These are phyloP conservation scores for Hipposideros armiger DNA, from an alignment of 2,113 vertebrate species.

Conservation along the genomic window DNA sequence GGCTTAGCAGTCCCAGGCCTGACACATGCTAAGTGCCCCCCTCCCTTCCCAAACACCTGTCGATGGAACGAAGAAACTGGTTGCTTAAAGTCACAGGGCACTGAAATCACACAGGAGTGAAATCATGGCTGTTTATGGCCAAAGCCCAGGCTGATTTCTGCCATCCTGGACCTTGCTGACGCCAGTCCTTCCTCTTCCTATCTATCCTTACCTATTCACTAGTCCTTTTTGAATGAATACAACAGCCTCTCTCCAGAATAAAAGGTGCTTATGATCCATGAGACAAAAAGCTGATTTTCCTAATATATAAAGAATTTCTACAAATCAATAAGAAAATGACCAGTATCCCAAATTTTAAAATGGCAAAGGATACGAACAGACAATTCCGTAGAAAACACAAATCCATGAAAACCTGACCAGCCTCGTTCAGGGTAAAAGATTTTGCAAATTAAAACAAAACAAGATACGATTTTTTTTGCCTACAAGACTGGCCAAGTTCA, in stretches of 20 bases:
- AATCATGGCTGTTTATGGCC: not conserved
- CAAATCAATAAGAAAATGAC: not conserved
- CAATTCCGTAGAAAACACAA: not conserved
- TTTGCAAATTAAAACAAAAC: not conserved
- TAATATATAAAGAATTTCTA: slow-evolving; percentile 38
- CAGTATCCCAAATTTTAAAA: not conserved
- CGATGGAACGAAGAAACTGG: not conserved
- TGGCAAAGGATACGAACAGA: not conserved
- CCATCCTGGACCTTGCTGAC: not conserved
- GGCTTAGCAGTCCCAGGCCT: not conserved
- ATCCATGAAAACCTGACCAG: not conserved
- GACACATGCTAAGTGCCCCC: fast-evolving
- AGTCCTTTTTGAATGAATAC: not conserved
- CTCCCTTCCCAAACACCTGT: not conserved
- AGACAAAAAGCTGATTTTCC: not conserved
- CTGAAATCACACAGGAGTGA: not conserved
- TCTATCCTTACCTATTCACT: not conserved
- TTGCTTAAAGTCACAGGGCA: not conserved
- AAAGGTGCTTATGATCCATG: not conserved
- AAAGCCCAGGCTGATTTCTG: not conserved
- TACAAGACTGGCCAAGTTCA: not conserved
- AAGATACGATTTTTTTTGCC: not conserved
- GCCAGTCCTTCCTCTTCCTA: not conserved
- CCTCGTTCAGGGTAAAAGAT: not conserved
- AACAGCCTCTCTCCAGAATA: not conserved